Conservation (phyloP, 2,113 vertebrate species). For the Lota lota region DNA sequence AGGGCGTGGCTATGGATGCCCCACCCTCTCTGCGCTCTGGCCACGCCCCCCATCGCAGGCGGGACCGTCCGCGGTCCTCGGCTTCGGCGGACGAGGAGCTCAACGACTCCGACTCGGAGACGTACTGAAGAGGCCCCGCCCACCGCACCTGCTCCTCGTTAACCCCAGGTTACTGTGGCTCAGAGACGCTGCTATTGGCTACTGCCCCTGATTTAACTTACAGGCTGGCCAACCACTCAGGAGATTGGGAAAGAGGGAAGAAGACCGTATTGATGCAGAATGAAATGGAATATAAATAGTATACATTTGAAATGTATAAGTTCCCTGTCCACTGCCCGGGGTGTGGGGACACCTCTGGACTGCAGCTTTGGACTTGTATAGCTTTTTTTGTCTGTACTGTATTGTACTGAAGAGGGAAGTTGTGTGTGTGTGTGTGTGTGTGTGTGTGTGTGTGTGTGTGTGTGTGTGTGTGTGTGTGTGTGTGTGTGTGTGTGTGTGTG, state of each 20-base stretch:
- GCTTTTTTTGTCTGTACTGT: constrained; percentile 47
- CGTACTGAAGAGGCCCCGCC: constrained; percentile 78
- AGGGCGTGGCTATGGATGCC: constrained; percentile 88
- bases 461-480: too few relatives aligned
- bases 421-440: too few relatives aligned
- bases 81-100: constrained; percentile 84
- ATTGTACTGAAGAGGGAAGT: constrained; percentile 40
- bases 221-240: constrained; percentile 54
- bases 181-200: constrained; percentile 11
- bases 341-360: too few relatives aligned
- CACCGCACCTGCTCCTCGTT: not conserved
- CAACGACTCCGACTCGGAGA: constrained; percentile 97
- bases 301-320: too few relatives aligned
- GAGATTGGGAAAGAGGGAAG: constrained; percentile 13
- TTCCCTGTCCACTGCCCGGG: too few relatives aligned
- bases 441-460: too few relatives aligned
- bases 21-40: constrained; percentile 84
- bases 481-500: not conserved
- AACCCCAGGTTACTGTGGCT: constrained; percentile 1
- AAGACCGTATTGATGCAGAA: too few relatives aligned
- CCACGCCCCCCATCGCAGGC: constrained; percentile 85
- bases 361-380: constrained; percentile 14
- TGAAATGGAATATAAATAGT: too few relatives aligned
- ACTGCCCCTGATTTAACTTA: constrained; percentile 15
- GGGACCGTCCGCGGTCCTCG: constrained; percentile 80